phyloP scores from a whole-genome alignment of 2,888 invertebrate genomes.

The Trissoscelio sp. region DNA sequence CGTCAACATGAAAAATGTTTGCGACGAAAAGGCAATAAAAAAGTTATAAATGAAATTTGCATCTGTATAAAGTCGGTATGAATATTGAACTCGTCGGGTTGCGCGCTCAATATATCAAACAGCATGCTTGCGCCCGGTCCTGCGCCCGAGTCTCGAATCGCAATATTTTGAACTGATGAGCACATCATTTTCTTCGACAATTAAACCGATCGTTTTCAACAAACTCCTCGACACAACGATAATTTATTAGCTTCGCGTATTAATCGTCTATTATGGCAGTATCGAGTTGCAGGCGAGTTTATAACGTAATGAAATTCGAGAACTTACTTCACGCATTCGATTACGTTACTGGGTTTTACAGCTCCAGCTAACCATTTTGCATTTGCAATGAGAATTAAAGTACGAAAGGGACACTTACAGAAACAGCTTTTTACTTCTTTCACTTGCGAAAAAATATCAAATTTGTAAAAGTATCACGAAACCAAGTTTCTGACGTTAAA shows the following conservation, averaged over 20 bases:
- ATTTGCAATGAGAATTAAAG: slow-evolving; percentile 34
- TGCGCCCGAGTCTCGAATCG: no score
- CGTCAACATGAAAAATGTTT: slow-evolving; percentile 38
- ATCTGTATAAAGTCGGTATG: slow-evolving; percentile 45
- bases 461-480: slow-evolving; percentile 16
- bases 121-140: slow-evolving; percentile 14
- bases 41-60: slow-evolving; percentile 51
- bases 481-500: neutral
- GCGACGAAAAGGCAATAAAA: slow-evolving; percentile 21
- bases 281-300: slow-evolving; percentile 40
- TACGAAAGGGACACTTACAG: slow-evolving; percentile 11
- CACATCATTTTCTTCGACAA: slow-evolving; percentile 9
- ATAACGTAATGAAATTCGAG: slow-evolving; percentile 51
- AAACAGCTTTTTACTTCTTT: slow-evolving; percentile 5
- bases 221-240: slow-evolving; percentile 10
- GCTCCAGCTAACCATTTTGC: slow-evolving; percentile 21
- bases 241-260: slow-evolving; percentile 54
- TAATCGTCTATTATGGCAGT: slow-evolving; percentile 47
- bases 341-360: slow-evolving; percentile 28
- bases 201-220: slow-evolving; percentile 49
- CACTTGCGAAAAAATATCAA: slow-evolving; percentile 15
- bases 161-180: no score
- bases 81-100: slow-evolving; percentile 45
- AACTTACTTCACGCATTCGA: slow-evolving; percentile 24
- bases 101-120: slow-evolving; percentile 45